These are phyloP conservation scores for Dione juno DNA, from an alignment of 2,888 invertebrate species.

Conservation along the genomic window DNA sequence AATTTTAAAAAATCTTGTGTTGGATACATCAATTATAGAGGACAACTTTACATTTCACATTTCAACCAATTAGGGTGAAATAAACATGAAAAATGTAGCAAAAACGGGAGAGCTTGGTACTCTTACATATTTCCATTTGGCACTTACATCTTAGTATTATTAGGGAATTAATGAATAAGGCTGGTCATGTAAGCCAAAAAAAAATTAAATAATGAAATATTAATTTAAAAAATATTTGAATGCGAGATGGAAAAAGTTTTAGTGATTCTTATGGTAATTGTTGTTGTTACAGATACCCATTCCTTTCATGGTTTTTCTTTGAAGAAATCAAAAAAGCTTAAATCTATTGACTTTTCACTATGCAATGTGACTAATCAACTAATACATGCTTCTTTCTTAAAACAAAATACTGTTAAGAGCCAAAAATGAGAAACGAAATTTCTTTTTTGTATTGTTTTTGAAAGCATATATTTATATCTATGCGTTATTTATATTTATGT, in stretches of 20 bases:
- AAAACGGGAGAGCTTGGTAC: too few species aligned
- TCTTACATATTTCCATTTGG: too few species aligned
- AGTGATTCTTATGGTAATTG: too few species aligned
- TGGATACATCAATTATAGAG: too few species aligned
- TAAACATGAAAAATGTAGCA: too few species aligned
- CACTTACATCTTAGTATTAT: background rate
- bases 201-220: background rate
- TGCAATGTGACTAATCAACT: slow-evolving; percentile 32
- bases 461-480: background rate
- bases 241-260: too few species aligned
- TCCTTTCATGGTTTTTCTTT: background rate
- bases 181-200: background rate
- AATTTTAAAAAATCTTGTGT: too few species aligned
- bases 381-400: background rate
- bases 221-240: too few species aligned
- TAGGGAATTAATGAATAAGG: background rate
- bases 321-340: background rate
- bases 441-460: background rate
- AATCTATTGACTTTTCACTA: slow-evolving; percentile 17
- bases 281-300: too few species aligned
- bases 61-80: too few species aligned
- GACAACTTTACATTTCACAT: too few species aligned
- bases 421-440: background rate
- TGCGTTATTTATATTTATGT: background rate
- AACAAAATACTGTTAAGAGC: background rate